Percentiles rank a stretch among this genome's conserved stretches.
Conservation (phyloP, 2,797 vertebrate genomes). For the Tragelaphus eurycerus region DNA sequence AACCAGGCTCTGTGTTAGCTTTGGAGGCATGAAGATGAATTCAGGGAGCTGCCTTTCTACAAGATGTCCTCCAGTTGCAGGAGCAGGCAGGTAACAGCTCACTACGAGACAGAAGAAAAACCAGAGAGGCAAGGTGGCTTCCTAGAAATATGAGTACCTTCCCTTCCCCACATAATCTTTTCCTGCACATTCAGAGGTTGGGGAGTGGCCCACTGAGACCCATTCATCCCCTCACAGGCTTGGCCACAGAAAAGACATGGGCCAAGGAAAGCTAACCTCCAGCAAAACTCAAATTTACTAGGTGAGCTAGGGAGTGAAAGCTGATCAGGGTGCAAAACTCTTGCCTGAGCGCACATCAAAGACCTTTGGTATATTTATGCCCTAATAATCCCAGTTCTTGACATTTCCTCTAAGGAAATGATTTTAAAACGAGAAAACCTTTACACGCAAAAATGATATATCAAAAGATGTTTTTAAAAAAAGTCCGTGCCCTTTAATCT, state of each 20-base stretch:
- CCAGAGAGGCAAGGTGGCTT: background rate
- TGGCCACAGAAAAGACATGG: background rate
- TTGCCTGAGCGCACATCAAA: background rate
- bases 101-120: background rate
- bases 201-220: background rate
- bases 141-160: background rate
- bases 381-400: background rate
- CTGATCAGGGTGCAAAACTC: background rate
- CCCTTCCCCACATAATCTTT: background rate
- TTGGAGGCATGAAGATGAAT: background rate
- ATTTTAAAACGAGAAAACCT: background rate
- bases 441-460: background rate
- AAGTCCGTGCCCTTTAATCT: background rate
- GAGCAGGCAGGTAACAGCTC: background rate
- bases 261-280: background rate
- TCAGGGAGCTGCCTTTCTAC: background rate
- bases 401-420: constrained; percentile 11
- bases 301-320: background rate
- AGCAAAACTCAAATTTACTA: background rate
- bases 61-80: background rate
- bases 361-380: background rate
- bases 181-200: background rate
- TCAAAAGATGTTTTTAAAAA: background rate
- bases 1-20: background rate
- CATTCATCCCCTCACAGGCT: background rate